Conservation (phyloP, 1,140 invertebrate species). For the Hycleus phaleratus region DNA sequence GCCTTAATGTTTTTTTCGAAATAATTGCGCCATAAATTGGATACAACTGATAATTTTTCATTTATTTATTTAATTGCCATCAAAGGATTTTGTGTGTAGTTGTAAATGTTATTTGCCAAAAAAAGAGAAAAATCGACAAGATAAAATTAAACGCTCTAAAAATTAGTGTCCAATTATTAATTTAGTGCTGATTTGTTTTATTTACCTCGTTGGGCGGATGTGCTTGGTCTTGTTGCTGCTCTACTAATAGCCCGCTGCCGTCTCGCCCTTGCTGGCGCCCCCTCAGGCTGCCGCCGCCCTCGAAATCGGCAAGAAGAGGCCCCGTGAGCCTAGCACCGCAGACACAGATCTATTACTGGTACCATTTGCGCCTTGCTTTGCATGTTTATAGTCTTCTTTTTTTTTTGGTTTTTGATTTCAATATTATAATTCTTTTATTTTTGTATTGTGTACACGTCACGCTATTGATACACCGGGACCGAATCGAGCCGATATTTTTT, state of each 20-base stretch:
- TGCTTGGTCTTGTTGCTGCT: slow-evolving; percentile 43
- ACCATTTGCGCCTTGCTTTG: slow-evolving; percentile 58
- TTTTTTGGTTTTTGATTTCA: neutral
- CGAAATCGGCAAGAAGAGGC: slow-evolving; percentile 80
- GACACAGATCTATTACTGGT: slow-evolving; percentile 86
- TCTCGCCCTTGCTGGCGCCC: slow-evolving; percentile 46
- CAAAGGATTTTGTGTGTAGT: no score
- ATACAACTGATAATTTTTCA: no score
- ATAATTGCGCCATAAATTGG: no score
- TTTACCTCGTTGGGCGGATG: slow-evolving; percentile 38
- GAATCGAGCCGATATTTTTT: neutral
- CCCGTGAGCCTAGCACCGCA: slow-evolving; percentile 60
- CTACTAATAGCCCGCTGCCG: slow-evolving; percentile 48
- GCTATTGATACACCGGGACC: neutral
- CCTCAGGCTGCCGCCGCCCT: slow-evolving; percentile 48
- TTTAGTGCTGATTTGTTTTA: slow-evolving; percentile 41
- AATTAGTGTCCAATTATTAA: slow-evolving; percentile 29
- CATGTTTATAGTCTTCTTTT: slow-evolving; percentile 44
- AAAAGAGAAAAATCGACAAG: no score
- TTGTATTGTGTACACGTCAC: slow-evolving; percentile 23
- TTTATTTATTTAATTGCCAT: no score
- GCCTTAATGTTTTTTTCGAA: no score
- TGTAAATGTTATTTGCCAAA: no score
- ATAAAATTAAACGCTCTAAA: slow-evolving; percentile 1
- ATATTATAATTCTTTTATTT: neutral